These are phyloP conservation scores for Micromys minutus DNA, from an alignment of 2,113 vertebrate species.

Conservation along the genomic window DNA sequence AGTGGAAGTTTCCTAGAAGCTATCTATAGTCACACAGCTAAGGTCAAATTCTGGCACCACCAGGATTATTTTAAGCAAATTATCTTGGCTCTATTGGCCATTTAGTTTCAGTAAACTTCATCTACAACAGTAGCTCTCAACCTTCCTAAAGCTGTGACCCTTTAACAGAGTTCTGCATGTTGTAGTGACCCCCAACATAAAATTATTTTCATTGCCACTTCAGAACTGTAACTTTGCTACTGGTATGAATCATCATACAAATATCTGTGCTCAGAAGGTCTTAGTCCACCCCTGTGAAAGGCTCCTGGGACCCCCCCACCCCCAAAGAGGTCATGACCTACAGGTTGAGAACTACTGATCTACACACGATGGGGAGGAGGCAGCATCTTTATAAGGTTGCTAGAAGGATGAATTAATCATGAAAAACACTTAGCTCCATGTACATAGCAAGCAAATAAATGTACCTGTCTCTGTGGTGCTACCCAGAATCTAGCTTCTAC, in stretches of 20 bases:
- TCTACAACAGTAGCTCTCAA: background rate
- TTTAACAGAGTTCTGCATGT: background rate
- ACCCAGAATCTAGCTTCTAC: background rate
- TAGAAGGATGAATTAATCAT: background rate
- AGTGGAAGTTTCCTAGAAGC: background rate
- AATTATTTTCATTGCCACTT: background rate
- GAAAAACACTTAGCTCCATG: background rate
- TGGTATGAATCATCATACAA: background rate
- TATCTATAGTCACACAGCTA: background rate
- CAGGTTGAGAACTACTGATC: background rate
- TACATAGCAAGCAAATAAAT: background rate
- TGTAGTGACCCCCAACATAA: background rate
- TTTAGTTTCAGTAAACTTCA: slow-evolving; percentile 37
- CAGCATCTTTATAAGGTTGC: background rate
- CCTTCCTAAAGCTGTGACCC: background rate
- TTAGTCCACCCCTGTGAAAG: background rate
- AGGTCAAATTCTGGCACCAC: background rate
- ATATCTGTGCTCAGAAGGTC: background rate
- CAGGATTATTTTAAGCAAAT: background rate
- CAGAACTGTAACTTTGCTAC: background rate
- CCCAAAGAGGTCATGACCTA: background rate
- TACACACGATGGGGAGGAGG: background rate
- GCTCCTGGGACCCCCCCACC: background rate
- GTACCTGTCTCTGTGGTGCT: background rate
- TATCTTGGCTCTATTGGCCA: slow-evolving; percentile 15